These are phyloP conservation scores for Rhamphomyia laevipes DNA, from an alignment of 2,888 invertebrate species.

Conservation along the genomic window DNA sequence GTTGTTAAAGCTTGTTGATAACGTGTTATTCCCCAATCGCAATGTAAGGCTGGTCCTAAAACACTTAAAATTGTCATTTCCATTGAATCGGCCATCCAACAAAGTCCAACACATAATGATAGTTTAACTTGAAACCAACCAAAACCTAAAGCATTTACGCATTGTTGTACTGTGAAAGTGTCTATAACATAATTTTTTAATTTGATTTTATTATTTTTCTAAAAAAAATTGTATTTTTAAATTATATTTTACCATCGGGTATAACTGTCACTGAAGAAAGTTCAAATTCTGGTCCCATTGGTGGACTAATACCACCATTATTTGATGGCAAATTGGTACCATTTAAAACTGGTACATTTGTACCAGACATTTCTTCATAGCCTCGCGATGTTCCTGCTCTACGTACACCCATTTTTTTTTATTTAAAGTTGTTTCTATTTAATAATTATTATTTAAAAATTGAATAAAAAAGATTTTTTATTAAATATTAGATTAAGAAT, in stretches of 20 bases:
- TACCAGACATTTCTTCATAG: conserved; percentile 22
- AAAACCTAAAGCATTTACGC: conserved; percentile 75
- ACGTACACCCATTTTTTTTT: conserved; percentile 18
- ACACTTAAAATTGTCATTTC: conserved; percentile 96
- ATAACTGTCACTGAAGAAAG: conserved; percentile 54
- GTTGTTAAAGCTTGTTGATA: conserved; percentile 89
- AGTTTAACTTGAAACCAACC: conserved; percentile 84
- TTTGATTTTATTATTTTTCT: neutral
- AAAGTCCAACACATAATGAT: conserved; percentile 71
- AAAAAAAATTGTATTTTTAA: neutral
- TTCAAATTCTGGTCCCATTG: conserved; percentile 42
- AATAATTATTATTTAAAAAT: too few relatives aligned
- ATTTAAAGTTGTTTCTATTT: neutral
- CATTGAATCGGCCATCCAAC: conserved; percentile 98
- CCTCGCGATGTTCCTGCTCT: conserved; percentile 17
- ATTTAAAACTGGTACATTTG: conserved; percentile 15
- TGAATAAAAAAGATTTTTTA: too few relatives aligned
- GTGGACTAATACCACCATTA: conserved; percentile 15
- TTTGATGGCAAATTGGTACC: conserved; percentile 5
- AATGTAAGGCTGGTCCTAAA: conserved; percentile 83
- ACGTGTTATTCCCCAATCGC: conserved; percentile 80
- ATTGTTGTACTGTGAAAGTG: conserved; percentile 76
- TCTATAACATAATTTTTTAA: conserved; percentile 44
- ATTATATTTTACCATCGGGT: conserved; percentile 46
- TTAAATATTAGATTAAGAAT: too few relatives aligned